These are phyloP conservation scores for Grammomys surdaster DNA, from an alignment of 2,113 vertebrate species.

Conservation along the genomic window DNA sequence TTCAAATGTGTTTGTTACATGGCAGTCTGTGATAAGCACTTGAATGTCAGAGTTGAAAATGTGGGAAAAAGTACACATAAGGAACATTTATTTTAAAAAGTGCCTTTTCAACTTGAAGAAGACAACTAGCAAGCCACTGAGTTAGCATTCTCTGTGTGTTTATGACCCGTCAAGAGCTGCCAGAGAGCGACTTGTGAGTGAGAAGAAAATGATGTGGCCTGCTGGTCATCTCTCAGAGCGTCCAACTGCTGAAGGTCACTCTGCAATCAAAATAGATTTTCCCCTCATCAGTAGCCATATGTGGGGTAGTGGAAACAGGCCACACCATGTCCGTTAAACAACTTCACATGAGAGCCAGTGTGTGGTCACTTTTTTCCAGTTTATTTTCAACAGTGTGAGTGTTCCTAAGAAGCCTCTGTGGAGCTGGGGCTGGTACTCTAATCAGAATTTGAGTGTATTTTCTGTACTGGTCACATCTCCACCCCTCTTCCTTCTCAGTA, in stretches of 20 bases:
- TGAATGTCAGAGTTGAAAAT: constrained; percentile 77
- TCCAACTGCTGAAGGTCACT: constrained; percentile 70
- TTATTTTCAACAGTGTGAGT: constrained; percentile 70
- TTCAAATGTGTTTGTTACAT: constrained; percentile 67
- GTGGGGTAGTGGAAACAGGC: constrained; percentile 48
- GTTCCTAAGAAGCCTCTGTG: constrained; percentile 62
- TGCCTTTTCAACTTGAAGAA: constrained; percentile 70
- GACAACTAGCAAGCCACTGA: constrained; percentile 61
- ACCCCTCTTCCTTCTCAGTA: constrained; percentile 44
- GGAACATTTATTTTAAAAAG: constrained; percentile 73
- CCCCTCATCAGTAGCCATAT: constrained; percentile 48
- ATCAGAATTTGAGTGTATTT: constrained; percentile 76
- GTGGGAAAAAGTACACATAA: constrained; percentile 78
- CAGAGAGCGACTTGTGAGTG: constrained; percentile 65
- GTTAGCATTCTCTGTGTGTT: constrained; percentile 74
- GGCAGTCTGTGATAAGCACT: constrained; percentile 4
- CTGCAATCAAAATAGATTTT: constrained; percentile 68
- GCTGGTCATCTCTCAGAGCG: constrained; percentile 54
- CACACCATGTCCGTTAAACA: constrained; percentile 72
- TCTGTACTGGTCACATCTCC: constrained; percentile 66
- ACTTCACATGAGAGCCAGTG: constrained; percentile 65
- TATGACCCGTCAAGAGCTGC: constrained; percentile 69
- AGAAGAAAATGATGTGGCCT: constrained; percentile 66
- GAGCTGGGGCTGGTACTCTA: constrained; percentile 74
- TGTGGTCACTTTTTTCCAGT: constrained; percentile 75